Evolutionary conservation across 2,113 vertebrate species (phyloP), one percentile per base, ranked within the genome.

Genomic region (Ibidorhyncha struthersii): DNA sequence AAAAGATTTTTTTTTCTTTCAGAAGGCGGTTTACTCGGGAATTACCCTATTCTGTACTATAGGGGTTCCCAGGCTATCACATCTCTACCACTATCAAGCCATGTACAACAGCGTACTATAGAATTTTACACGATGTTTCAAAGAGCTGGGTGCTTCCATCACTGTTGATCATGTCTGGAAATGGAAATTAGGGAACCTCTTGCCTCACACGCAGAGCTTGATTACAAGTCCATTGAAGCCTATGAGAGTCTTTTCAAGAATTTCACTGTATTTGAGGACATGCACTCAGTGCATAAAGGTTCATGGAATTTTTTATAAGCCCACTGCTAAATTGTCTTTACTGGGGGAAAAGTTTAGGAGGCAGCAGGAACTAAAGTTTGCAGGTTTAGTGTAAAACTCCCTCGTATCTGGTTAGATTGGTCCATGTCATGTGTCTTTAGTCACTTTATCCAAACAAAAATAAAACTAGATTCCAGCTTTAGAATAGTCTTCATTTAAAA

Each of bases 91-190:
- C 26, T 69, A 17, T 8, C 1, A 16, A 93, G 65, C 72, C 19
- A 21, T 21, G 14, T 12, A 41, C 6, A 55, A 49, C 32, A 45
- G 36, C 0, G 0, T 69, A 19, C 30, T 84, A 5, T n/a, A 53
- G 50, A 76, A n/a, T 10, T 34, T 45, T 36, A 67, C 19, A 49
- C 4, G 40, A 5, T 7, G 3, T 70, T 88, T 86, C 38, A 59
- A 29, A 38, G 40, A 86, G 23, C 67, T 69, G 58, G 23, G 52
- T 3, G 2, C 17, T 94, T 91, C 50, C 23, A 55, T 47, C 36
- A 20, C 77, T 66, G 40, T 34, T 80, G 16, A 49, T 52, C 26
- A 3, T 32, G 69, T 25, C 25, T 81, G 66, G 79, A 90, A 72
- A 50, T 77, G n/a, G 1, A 76, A 90, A 72, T 2, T 14, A 38